phyloP scores from a whole-genome alignment of 2,888 invertebrate genomes.

The Osedax fenrisi region DNA sequence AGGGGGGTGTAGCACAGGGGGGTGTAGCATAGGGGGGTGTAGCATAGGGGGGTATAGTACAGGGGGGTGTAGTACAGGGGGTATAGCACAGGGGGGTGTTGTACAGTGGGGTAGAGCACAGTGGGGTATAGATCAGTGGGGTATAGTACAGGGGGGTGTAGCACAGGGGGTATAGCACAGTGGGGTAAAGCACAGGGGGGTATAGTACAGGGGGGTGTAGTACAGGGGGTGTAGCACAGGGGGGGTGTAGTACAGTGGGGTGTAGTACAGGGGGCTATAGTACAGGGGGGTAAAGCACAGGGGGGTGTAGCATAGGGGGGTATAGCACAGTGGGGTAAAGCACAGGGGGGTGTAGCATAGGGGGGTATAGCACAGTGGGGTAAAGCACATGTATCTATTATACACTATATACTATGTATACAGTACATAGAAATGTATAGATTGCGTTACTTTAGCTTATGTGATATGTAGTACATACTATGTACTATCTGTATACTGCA shows the following conservation, averaged over 20 bases:
- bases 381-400: too few species aligned
- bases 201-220: conserved; percentile 8
- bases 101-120: conserved; percentile 8
- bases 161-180: conserved; percentile 24
- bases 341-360: too few species aligned
- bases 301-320: conserved; percentile 5
- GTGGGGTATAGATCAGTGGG: conserved; percentile 5
- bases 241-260: background rate
- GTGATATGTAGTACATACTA: too few species aligned
- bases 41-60: background rate
- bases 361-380: too few species aligned
- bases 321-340: too few species aligned
- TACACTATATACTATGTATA: too few species aligned
- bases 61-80: conserved; percentile 9
- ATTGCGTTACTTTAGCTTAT: too few species aligned
- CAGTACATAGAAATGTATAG: too few species aligned
- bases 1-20: too few species aligned
- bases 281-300: conserved; percentile 18
- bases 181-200: background rate
- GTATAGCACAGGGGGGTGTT: conserved; percentile 8
- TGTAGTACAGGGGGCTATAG: conserved; percentile 12
- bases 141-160: conserved; percentile 23
- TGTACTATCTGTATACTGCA: too few species aligned
- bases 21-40: background rate
- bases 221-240: conserved; percentile 5